A percentile compares a stretch with the other conserved stretches of the same genome.
Conservation (phyloP, 2,888 invertebrate genomes). For the Drosophila demipolita region DNA sequence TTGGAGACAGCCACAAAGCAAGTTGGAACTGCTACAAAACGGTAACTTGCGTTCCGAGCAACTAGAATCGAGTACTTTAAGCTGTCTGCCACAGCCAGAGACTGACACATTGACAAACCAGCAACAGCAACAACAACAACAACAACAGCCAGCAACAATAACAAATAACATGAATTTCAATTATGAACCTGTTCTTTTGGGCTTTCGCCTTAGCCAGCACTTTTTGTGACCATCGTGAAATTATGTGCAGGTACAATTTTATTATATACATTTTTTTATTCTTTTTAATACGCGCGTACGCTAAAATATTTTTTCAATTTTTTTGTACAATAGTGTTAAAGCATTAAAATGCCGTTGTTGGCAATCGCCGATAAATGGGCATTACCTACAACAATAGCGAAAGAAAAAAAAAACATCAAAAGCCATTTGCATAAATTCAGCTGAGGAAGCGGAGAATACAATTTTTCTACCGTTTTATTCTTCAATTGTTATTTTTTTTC, state of each 20-base stretch:
- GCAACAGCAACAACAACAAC: slow-evolving; percentile 29
- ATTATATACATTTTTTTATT: slow-evolving; percentile 32
- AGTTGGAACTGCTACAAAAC: slow-evolving; percentile 44
- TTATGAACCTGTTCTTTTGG: slow-evolving; percentile 81
- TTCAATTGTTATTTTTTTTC: background rate
- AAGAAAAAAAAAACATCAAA: slow-evolving; percentile 28
- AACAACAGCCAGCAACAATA: slow-evolving; percentile 8
- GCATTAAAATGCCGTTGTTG: slow-evolving; percentile 77
- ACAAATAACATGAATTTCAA: slow-evolving; percentile 73
- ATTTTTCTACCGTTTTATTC: background rate
- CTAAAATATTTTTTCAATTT: slow-evolving; percentile 65
- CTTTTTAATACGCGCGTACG: slow-evolving; percentile 62
- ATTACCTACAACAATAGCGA: slow-evolving; percentile 55
- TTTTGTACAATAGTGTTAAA: slow-evolving; percentile 11
- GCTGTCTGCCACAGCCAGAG: slow-evolving; percentile 23
- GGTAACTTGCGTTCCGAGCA: slow-evolving; percentile 60
- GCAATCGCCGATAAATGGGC: slow-evolving; percentile 70
- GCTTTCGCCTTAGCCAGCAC: slow-evolving; percentile 51
- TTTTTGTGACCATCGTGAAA: slow-evolving; percentile 48
- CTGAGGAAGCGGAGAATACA: slow-evolving; percentile 24
- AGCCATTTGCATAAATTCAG: slow-evolving; percentile 70
- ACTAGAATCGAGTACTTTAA: slow-evolving; percentile 42
- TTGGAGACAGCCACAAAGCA: slow-evolving; percentile 30
- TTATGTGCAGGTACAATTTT: slow-evolving; percentile 62
- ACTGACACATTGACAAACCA: slow-evolving; percentile 61